A percentile compares a stretch with the other conserved stretches of the same genome.
Conservation (phyloP, 2,888 invertebrate genomes). For the Megamerina dolium region DNA sequence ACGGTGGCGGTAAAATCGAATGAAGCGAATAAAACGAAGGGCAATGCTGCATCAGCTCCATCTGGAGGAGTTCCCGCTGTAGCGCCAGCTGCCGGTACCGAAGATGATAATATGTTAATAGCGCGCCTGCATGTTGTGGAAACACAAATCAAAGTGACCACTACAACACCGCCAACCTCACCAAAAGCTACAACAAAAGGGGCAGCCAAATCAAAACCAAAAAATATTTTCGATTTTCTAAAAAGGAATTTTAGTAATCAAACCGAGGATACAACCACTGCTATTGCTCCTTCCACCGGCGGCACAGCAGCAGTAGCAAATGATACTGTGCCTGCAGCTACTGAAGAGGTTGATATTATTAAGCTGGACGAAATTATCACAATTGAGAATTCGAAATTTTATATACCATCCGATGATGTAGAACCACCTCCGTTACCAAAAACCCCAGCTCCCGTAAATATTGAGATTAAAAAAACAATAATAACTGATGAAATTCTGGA, state of each 20-base stretch:
- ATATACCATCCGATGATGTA: constrained; percentile 33
- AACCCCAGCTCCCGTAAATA: constrained; percentile 41
- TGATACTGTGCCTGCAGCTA: constrained; percentile 18
- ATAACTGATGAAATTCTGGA: constrained; percentile 43
- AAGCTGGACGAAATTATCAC: constrained; percentile 31
- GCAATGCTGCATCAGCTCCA: not conserved
- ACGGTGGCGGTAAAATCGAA: too few species aligned
- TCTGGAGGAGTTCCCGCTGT: not conserved
- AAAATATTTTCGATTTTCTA: constrained; percentile 48
- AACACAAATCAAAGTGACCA: constrained; percentile 44
- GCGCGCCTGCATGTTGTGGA: constrained; percentile 43
- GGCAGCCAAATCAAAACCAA: constrained; percentile 31
- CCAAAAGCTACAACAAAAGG: constrained; percentile 21
- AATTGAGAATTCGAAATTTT: constrained; percentile 45
- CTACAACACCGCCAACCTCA: constrained; percentile 36
- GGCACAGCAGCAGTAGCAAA: constrained; percentile 8
- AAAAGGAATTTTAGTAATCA: constrained; percentile 46
- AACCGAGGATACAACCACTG: constrained; percentile 21
- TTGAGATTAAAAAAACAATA: constrained; percentile 43
- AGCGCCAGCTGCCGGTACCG: not conserved
- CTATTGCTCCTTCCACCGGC: constrained; percentile 22
- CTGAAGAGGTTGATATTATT: constrained; percentile 32
- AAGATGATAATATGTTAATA: constrained; percentile 33
- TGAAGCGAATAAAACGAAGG: not conserved
- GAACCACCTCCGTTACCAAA: constrained; percentile 27